Base-by-base conservation (phyloP, 2,797 vertebrate species). In the Microtus californicus region DNA sequence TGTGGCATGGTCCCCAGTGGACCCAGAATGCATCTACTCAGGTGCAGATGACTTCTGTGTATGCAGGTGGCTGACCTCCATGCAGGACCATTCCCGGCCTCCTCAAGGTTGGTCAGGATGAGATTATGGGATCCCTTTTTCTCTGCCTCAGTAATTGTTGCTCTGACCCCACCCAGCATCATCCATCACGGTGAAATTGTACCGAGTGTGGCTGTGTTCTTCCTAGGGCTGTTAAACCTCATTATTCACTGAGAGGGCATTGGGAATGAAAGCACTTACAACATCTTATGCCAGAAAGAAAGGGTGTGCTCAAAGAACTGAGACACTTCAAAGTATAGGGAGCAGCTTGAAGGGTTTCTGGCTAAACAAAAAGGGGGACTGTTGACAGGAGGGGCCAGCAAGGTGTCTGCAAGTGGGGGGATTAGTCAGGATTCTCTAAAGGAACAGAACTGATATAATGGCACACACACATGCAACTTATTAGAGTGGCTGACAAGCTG, bases 1-100 rank as follows among this genome's bases (percentile, higher is more conserved):
- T 8, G 99, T 99, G 31, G 99, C 99, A 19, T 99, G 99, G 99
- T 99, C 99, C 1, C 99, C 99, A 0, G 98, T 99, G 61, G 99
- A 99, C 59, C 98, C 99, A 0, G 99, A 99, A 37, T 96, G 98
- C 97, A 95, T 99, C 97, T 99, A 99, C 98, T 99, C 99, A 0
- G 99, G 99, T 93, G 99, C 99, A 37, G 99, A 99, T 97, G 99
- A 99, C 98, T 99, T 99, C 98, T 99, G 99, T 27, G 98, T 99
- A 81, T 99, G 99, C 91, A 99, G 99, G 95, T 99, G 99, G 99
- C 98, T 97, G 9, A 95, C 99, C 94, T 99, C 99, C 94, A 99
- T 99, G 95, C 99, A 99, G 89, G 98, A 99, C 48, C 99, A 99
- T 3, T 98, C 98, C 9, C 98, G 98, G 51, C 99, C 99, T 0